Base-by-base conservation (phyloP, 2,797 vertebrate genomes). In the Urosaurus nigricauda region DNA sequence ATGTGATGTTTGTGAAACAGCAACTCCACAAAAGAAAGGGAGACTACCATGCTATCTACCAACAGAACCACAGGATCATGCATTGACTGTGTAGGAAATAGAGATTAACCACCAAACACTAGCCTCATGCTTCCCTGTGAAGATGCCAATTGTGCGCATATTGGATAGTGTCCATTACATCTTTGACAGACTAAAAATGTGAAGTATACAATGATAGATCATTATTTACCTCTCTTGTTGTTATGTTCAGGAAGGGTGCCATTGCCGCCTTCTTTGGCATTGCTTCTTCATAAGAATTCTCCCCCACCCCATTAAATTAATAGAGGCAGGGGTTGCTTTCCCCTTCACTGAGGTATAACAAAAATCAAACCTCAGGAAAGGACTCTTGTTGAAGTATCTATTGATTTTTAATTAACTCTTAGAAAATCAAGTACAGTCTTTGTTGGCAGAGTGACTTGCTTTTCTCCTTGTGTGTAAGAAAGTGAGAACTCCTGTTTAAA, bases 401-500 rank as follows among this genome's bases (percentile, higher is more conserved):
- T 65, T 60, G 47, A 86, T 89, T 90, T 58, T 32, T 88, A 84
- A 88, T 88, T 91, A 95, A 94, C 83, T 83, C 94, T 87, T 88
- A 85, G 93, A 93, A 94, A 95, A 95, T 90, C 94, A 95, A 96
- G 93, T 21, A 32, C 82, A 95, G 75, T 88, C 79, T 94, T 89
- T 93, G 92, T 14, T 93, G 91, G 85, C 88, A 93, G 83, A 32
- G 40, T 89, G 89, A 93, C 93, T 95, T 94, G 92, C 26, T 92
- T 94, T 87, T 92, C 93, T 83, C 91, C 93, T 92, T 93, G 29
- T 84, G 19, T 17, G 79, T 94, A 87, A 71, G 91, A 92, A 68
- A 68, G 65, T 68, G 65, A 68, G 90, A 90, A 78, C 87, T 93
- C 93, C 63, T 86, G 53, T 94, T 94, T 95, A 73, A 97, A 96